Evolutionary conservation across 2,888 invertebrate genomes (phyloP).

Genomic region (Rhopalosiphum nymphaeae): DNA sequence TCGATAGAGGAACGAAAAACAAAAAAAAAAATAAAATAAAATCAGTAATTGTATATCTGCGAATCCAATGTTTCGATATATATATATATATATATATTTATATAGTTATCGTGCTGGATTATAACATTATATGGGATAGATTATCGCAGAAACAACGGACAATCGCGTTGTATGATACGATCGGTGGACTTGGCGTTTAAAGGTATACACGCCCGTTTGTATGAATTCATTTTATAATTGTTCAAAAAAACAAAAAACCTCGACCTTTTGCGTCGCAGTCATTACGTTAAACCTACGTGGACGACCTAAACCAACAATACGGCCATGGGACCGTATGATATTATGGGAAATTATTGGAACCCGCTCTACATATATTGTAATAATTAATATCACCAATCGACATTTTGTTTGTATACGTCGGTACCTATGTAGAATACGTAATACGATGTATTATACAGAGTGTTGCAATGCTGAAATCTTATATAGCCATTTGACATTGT

Average conservation of each 20-base stretch:
- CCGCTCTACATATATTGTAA: background rate
- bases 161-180: background rate
- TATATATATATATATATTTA: background rate
- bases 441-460: background rate
- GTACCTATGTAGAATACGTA: background rate
- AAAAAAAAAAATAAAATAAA: background rate
- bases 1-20: background rate
- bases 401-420: background rate
- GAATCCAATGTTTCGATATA: background rate
- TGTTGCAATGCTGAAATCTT: background rate
- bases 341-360: background rate
- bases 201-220: background rate
- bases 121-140: background rate
- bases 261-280: background rate
- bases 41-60: background rate
- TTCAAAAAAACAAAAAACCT: background rate
- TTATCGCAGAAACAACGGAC: background rate
- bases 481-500: background rate
- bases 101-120: background rate
- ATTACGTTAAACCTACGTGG: background rate
- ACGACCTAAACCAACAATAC: slow-evolving; percentile 45
- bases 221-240: background rate
- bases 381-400: background rate
- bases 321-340: background rate
- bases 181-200: background rate